Evolutionary conservation across 2,113 vertebrate species (phyloP).

Genomic region (Eulemur macaco): DNA sequence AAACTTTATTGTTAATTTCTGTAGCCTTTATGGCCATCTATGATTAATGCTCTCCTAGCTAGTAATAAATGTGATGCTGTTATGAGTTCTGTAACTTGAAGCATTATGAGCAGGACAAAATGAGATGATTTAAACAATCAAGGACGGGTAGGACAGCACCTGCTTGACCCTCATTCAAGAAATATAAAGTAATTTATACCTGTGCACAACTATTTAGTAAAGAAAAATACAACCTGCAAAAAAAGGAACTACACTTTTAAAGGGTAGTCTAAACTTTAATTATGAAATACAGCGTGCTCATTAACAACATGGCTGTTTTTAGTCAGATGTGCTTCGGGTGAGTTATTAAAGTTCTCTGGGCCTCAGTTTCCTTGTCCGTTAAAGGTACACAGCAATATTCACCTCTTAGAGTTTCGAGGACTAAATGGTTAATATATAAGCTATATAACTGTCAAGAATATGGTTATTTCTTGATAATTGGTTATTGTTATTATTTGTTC

Average conservation of each 20-base stretch:
- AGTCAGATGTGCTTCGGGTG: neutral
- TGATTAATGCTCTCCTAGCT: slow-evolving; percentile 53
- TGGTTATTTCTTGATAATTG: neutral
- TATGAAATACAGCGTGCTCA: neutral
- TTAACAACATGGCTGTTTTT: neutral
- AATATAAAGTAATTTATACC: slow-evolving; percentile 57
- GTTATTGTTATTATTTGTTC: neutral
- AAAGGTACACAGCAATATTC: neutral
- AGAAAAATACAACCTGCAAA: neutral
- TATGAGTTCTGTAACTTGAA: neutral
- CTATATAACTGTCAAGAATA: neutral
- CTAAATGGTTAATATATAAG: neutral
- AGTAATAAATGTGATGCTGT: slow-evolving; percentile 43
- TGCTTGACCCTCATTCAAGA: slow-evolving; percentile 59
- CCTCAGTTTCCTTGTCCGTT: slow-evolving; percentile 27
- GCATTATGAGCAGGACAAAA: slow-evolving; percentile 20
- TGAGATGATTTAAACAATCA: slow-evolving; percentile 64
- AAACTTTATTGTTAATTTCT: slow-evolving; percentile 53
- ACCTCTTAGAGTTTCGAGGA: neutral
- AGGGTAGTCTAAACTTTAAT: neutral
- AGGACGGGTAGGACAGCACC: neutral
- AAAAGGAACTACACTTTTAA: slow-evolving; percentile 17
- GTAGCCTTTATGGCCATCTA: slow-evolving; percentile 12
- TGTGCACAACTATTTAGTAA: neutral
- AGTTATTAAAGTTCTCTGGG: neutral